A percentile compares a stretch with the other conserved stretches of the same genome.
phyloP scores from a whole-genome alignment of 37 sponge, comb jelly and placozoan species.

The Hexactinellida sp. region DNA sequence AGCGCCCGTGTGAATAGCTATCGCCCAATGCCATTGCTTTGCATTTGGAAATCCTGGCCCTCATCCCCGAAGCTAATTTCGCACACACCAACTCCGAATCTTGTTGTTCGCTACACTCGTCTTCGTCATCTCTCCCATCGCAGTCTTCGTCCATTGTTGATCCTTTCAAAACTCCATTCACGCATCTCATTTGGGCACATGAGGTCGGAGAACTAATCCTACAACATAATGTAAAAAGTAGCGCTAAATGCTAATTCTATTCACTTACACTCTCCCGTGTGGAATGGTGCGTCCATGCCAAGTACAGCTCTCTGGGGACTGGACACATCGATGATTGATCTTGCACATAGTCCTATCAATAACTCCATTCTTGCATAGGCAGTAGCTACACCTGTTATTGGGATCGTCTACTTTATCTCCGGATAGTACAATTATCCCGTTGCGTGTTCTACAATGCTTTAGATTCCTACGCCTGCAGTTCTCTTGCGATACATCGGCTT shows the following conservation, averaged over 20 bases:
- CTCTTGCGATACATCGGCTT: neutral
- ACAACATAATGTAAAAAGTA: too few relatives aligned
- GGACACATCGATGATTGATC: neutral
- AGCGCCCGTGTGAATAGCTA: neutral
- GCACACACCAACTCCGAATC: neutral
- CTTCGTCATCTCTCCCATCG: neutral
- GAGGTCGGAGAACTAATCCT: neutral
- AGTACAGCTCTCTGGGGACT: neutral
- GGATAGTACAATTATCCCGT: neutral
- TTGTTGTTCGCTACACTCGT: neutral
- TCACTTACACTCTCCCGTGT: neutral
- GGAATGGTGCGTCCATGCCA: neutral
- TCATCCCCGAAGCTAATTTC: neutral
- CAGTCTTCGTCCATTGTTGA: neutral
- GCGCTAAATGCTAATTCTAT: too few relatives aligned
- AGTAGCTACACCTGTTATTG: neutral
- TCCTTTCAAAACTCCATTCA: neutral
- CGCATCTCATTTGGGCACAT: neutral
- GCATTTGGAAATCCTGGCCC: neutral
- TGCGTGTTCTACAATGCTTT: neutral
- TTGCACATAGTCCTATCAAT: neutral
- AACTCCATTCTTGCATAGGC: neutral
- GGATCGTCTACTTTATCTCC: constrained; percentile 1
- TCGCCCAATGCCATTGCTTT: neutral
- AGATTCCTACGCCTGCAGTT: neutral